These are phyloP conservation scores for Lycodopsis pacificus DNA, from an alignment of 2,797 vertebrate species.

Conservation along the genomic window DNA sequence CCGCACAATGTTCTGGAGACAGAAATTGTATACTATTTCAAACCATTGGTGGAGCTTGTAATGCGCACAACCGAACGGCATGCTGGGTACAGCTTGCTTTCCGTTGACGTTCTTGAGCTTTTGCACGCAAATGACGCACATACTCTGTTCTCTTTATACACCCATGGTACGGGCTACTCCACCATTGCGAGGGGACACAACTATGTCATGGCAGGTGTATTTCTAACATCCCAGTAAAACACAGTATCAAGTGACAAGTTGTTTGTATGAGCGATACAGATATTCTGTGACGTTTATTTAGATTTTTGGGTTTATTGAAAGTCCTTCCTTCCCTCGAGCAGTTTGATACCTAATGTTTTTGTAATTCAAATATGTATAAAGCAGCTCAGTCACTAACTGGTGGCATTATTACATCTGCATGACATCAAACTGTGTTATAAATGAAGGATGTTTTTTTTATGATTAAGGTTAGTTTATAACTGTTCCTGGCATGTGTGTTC, in stretches of 20 bases:
- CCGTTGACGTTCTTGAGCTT: background rate
- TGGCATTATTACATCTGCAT: background rate
- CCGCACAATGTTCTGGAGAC: background rate
- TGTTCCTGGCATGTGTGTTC: background rate
- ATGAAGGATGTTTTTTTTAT: background rate
- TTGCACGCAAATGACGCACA: background rate
- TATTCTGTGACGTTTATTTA: background rate
- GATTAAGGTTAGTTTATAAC: background rate
- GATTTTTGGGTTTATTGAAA: background rate
- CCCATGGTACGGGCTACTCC: background rate
- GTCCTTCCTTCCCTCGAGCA: background rate
- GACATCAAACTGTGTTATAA: background rate
- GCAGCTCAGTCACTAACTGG: background rate
- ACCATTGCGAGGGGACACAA: background rate
- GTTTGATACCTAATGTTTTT: conserved; percentile 2
- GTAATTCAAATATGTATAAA: background rate
- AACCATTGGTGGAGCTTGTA: background rate
- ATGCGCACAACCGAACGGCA: background rate
- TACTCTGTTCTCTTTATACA: background rate
- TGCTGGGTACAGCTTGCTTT: background rate
- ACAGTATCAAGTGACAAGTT: background rate
- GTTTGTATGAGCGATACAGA: background rate
- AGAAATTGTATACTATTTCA: background rate
- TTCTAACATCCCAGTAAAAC: background rate
- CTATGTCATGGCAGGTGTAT: background rate